Conservation (phyloP, 1,140 invertebrate species). For the Drosophila lacertosa region DNA sequence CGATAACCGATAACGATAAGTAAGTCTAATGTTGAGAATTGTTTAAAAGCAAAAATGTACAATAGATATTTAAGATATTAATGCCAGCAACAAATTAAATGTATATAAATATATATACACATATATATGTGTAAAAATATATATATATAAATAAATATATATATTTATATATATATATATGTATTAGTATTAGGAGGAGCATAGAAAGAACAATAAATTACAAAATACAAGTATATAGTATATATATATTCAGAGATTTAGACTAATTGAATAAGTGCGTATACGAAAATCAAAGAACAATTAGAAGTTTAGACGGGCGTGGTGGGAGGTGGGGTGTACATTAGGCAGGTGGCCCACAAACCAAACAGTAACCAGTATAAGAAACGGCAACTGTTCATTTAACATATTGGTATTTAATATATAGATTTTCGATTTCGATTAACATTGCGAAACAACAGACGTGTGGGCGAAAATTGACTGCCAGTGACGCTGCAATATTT, state of each 20-base stretch:
- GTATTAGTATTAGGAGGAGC: conserved; percentile 64
- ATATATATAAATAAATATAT: conserved; percentile 45
- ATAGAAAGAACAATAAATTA: conserved; percentile 57
- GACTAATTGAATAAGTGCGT: conserved; percentile 51
- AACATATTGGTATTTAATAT: conserved; percentile 83
- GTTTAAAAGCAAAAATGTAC: conserved; percentile 67
- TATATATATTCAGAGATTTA: conserved; percentile 48
- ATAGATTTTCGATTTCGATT: conserved; percentile 54
- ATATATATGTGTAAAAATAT: conserved; percentile 36
- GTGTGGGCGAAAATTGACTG: conserved; percentile 33
- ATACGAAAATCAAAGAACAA: conserved; percentile 54
- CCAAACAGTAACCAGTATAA: conserved; percentile 52
- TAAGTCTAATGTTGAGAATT: conserved; percentile 34
- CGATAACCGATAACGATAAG: conserved; percentile 25
- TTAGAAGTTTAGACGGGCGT: conserved; percentile 39
- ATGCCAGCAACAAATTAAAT: conserved; percentile 65
- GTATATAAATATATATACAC: conserved; percentile 33
- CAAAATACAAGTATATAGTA: conserved; percentile 39
- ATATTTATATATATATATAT: conserved; percentile 26
- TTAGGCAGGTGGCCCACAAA: conserved; percentile 72
- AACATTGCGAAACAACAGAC: conserved; percentile 23
- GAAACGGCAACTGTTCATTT: conserved; percentile 72
- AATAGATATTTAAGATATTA: conserved; percentile 47
- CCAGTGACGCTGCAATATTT: conserved; percentile 19
- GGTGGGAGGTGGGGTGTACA: conserved; percentile 22